Conservation (phyloP, 1,140 invertebrate species). For the Aphaenogaster ashmeadi region DNA sequence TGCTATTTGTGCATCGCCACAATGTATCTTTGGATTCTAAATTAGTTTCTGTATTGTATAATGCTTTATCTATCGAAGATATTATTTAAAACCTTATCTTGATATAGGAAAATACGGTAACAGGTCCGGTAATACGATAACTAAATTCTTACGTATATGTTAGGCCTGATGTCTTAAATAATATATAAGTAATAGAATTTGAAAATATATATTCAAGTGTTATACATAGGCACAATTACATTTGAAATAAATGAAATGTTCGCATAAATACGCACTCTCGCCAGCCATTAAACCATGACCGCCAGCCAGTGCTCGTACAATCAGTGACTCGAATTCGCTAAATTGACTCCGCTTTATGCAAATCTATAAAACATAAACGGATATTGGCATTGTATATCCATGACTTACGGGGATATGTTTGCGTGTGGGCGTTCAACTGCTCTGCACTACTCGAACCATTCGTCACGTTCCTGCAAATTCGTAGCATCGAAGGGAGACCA, state of each 20-base stretch:
- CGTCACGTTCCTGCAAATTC: constrained; percentile 69
- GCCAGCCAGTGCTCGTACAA: neutral
- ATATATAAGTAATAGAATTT: neutral
- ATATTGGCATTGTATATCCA: constrained; percentile 37
- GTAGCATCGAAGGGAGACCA: constrained; percentile 30
- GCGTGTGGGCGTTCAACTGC: constrained; percentile 49
- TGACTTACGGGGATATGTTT: constrained; percentile 60
- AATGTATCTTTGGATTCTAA: neutral
- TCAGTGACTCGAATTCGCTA: constrained; percentile 38
- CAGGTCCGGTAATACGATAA: neutral
- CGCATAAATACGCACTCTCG: neutral
- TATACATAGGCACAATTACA: neutral
- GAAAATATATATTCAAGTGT: neutral
- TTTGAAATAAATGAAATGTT: neutral
- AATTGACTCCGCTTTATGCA: constrained; percentile 73
- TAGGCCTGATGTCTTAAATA: neutral
- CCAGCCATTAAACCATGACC: neutral
- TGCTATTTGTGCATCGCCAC: too few relatives aligned
- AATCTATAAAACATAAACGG: constrained; percentile 55
- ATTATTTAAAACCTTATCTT: neutral
- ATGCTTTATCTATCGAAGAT: neutral
- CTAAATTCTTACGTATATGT: neutral
- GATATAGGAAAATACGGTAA: neutral
- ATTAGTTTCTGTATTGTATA: neutral
- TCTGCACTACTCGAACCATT: constrained; percentile 53